phyloP scores from a whole-genome alignment of 2,888 invertebrate species.

The Agonopterix alstromeriana region DNA sequence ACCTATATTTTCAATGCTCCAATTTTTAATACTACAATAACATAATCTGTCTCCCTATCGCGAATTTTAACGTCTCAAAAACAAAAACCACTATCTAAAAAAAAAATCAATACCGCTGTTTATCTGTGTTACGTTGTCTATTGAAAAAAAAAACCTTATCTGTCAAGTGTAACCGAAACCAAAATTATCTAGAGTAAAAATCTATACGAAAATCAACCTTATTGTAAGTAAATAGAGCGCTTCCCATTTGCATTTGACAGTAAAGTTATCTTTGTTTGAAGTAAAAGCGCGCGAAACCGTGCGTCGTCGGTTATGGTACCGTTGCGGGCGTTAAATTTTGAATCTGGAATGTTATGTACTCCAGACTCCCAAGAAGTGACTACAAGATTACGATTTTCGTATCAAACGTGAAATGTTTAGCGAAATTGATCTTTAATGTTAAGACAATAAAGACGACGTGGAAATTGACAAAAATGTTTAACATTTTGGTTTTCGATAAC shows the following conservation, averaged over 20 bases:
- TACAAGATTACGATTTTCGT: neutral
- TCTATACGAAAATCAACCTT: neutral
- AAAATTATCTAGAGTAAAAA: neutral
- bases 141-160: slow-evolving; percentile 15
- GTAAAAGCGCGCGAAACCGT: slow-evolving; percentile 46
- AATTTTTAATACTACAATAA: no score
- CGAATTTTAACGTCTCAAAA: no score
- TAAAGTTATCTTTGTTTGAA: neutral
- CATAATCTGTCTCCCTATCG: no score
- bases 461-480: no score
- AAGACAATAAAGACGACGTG: no score
- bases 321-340: slow-evolving; percentile 45
- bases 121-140: slow-evolving; percentile 9
- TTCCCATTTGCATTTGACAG: no score
- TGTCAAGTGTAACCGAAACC: slow-evolving; percentile 13
- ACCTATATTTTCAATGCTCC: no score
- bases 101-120: slow-evolving; percentile 10
- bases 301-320: slow-evolving; percentile 45
- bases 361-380: slow-evolving; percentile 25
- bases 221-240: no score
- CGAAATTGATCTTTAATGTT: no score
- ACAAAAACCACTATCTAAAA: neutral
- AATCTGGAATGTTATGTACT: slow-evolving; percentile 43
- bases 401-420: neutral
- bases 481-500: no score